These are phyloP conservation scores for Yponomeuta evonymella DNA, from an alignment of 2,888 invertebrate species.

Conservation along the genomic window DNA sequence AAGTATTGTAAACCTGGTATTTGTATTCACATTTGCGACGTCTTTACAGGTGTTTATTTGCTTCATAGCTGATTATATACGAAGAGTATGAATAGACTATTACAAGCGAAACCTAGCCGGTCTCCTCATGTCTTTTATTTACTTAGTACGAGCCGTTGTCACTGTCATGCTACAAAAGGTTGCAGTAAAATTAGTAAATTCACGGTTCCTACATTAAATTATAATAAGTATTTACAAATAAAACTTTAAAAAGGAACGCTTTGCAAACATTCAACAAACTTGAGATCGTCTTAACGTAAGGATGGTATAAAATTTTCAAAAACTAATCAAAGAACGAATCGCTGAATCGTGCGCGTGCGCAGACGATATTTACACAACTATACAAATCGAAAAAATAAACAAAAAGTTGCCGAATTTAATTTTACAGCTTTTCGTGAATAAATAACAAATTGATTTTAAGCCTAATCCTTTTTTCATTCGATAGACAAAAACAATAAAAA, in stretches of 20 bases:
- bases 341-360: conserved; percentile 47
- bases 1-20: conserved; percentile 56
- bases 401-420: conserved; percentile 54
- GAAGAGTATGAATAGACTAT: conserved; percentile 67
- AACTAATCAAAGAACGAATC: conserved; percentile 61
- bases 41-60: conserved; percentile 63
- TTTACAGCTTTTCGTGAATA: conserved; percentile 69
- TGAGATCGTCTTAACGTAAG: conserved; percentile 76
- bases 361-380: conserved; percentile 64
- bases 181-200: conserved; percentile 68
- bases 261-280: conserved; percentile 76
- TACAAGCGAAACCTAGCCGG: conserved; percentile 23
- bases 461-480: conserved; percentile 67
- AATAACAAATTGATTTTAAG: conserved; percentile 74
- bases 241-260: conserved; percentile 76
- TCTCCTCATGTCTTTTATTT: conserved; percentile 44
- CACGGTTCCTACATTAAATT: conserved; percentile 66
- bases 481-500: conserved; percentile 75
- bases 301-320: conserved; percentile 69
- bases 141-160: conserved; percentile 4
- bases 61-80: conserved; percentile 70
- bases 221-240: conserved; percentile 69
- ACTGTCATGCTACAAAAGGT: conserved; percentile 22
- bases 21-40: conserved; percentile 61
- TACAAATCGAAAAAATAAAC: conserved; percentile 29